phyloP scores from a whole-genome alignment of 2,113 vertebrate species.

The Ovibos moschatus region DNA sequence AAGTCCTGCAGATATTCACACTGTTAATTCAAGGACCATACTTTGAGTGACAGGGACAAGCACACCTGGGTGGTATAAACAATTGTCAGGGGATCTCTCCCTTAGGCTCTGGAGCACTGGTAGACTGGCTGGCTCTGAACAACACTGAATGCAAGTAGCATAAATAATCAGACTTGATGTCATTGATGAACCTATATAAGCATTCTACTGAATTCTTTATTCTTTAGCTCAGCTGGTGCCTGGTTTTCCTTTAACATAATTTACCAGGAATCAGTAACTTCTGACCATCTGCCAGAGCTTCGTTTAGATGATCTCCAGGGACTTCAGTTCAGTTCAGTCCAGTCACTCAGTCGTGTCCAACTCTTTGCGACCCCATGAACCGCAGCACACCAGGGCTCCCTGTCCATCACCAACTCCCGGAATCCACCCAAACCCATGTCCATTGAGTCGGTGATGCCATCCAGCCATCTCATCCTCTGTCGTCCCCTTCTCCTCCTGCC shows the following conservation, averaged over 20 bases:
- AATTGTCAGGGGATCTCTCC: background rate
- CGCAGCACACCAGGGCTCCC: too few species aligned
- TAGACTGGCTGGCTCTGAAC: background rate
- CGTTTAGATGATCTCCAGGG: background rate
- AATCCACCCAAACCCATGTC: too few species aligned
- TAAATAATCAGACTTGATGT: background rate
- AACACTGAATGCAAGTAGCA: background rate
- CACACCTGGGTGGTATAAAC: background rate
- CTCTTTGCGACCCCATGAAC: too few species aligned
- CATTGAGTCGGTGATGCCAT: too few species aligned
- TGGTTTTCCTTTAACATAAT: background rate
- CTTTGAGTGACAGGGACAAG: background rate
- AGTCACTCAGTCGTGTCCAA: too few species aligned
- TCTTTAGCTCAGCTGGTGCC: background rate
- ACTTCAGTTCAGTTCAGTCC: too few species aligned
- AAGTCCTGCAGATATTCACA: background rate
- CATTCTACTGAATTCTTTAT: background rate
- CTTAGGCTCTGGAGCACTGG: background rate
- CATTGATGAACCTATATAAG: conserved; percentile 12
- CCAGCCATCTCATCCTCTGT: too few species aligned
- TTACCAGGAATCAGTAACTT: background rate
- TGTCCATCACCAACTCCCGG: too few species aligned
- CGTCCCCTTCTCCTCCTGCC: too few species aligned
- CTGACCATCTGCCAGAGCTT: background rate
- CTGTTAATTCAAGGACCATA: background rate